These are phyloP conservation scores for Oligia strigilis DNA, from an alignment of 2,888 invertebrate species.

Conservation along the genomic window DNA sequence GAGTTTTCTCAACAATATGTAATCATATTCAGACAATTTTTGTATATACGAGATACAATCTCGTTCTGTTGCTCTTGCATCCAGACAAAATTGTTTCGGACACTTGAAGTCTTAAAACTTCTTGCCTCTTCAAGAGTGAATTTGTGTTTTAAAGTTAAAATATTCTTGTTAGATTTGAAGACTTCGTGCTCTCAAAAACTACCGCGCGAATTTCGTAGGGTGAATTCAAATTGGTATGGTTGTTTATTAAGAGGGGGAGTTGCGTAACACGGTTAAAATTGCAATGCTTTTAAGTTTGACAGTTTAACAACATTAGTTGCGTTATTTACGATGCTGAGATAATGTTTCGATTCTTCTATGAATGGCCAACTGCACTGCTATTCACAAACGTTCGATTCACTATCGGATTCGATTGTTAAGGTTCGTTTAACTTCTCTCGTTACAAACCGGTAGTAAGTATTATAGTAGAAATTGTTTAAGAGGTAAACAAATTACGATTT, in stretches of 20 bases:
- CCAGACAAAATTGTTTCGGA: slow-evolving; percentile 39
- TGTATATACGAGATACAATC: slow-evolving; percentile 34
- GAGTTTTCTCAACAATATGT: neutral
- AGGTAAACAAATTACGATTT: too few species aligned
- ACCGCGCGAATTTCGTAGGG: neutral
- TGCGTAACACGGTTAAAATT: too few species aligned
- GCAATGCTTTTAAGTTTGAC: too few species aligned
- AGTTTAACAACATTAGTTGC: too few species aligned
- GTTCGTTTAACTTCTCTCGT: neutral
- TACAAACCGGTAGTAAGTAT: neutral
- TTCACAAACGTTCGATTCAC: neutral
- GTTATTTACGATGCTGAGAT: too few species aligned
- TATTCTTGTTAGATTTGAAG: neutral
- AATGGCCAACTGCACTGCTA: neutral
- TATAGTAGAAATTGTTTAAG: too few species aligned
- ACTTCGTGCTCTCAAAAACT: neutral
- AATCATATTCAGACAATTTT: slow-evolving; percentile 18
- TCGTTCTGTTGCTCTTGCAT: slow-evolving; percentile 3
- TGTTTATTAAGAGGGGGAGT: neutral
- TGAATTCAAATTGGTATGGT: too few species aligned
- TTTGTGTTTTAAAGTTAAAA: slow-evolving; percentile 20
- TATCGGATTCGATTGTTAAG: neutral
- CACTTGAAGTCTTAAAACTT: slow-evolving; percentile 22
- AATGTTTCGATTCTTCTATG: neutral
- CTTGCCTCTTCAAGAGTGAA: neutral